phyloP scores from a whole-genome alignment of 2,888 invertebrate species.

The Eupelmus urozonus region DNA sequence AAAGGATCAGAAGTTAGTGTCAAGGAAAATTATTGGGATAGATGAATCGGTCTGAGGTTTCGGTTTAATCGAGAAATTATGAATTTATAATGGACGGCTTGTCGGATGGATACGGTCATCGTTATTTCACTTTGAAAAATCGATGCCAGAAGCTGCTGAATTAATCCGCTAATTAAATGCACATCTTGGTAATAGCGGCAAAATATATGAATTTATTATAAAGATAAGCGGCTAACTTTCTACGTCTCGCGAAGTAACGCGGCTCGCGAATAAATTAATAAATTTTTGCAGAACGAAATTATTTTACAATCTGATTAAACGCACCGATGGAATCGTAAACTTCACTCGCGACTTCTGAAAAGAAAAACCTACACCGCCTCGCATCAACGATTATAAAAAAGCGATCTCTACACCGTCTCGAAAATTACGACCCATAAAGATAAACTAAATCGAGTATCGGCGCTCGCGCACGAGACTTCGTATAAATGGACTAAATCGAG shows the following conservation, averaged over 20 bases:
- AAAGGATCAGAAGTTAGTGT: too few species aligned
- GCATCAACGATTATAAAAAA: background rate
- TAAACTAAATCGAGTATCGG: slow-evolving; percentile 7
- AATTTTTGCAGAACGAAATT: background rate
- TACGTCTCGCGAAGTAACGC: background rate
- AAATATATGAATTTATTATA: too few species aligned
- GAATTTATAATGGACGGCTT: too few species aligned
- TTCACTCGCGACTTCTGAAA: background rate
- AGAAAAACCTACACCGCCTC: background rate
- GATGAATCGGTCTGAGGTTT: too few species aligned
- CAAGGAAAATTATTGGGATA: too few species aligned
- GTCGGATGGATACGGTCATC: too few species aligned
- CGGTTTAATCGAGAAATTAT: too few species aligned
- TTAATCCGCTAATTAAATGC: too few species aligned
- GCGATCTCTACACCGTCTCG: background rate
- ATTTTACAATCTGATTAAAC: slow-evolving; percentile 22
- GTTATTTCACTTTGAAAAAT: too few species aligned
- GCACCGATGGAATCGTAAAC: background rate
- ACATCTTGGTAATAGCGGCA: too few species aligned
- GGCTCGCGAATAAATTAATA: background rate
- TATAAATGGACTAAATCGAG: slow-evolving; percentile 13
- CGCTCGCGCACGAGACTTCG: background rate
- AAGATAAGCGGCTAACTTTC: too few species aligned
- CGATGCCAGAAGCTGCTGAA: too few species aligned
- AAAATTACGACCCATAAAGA: slow-evolving; percentile 29